phyloP scores from a whole-genome alignment of 2,113 vertebrate genomes.

The Centropristis striata region DNA sequence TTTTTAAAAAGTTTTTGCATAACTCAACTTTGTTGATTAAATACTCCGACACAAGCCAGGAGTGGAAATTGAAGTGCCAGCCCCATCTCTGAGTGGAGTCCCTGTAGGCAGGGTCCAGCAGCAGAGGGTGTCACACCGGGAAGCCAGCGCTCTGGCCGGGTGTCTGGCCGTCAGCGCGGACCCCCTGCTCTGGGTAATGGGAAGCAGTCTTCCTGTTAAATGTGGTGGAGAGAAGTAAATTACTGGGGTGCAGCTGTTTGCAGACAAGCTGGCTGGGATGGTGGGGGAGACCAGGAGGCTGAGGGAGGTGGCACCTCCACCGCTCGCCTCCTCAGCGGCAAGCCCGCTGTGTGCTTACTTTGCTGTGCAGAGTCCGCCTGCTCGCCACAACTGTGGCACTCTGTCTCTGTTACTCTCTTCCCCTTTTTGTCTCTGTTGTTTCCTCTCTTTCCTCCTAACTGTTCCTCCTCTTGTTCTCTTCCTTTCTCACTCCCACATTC shows the following conservation, averaged over 20 bases:
- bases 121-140: conserved; percentile 78
- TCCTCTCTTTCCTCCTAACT: conserved; percentile 24
- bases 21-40: conserved; percentile 6
- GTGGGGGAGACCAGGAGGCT: conserved; percentile 84
- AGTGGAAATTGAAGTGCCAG: conserved; percentile 36
- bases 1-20: background rate
- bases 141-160: conserved; percentile 72
- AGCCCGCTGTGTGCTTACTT: conserved; percentile 95
- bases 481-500: conserved; percentile 67
- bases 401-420: conserved; percentile 20
- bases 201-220: conserved; percentile 91
- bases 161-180: conserved; percentile 78
- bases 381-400: conserved; percentile 86
- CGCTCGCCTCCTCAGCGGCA: conserved; percentile 85
- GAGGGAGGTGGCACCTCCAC: conserved; percentile 87
- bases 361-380: conserved; percentile 93
- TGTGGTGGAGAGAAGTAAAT: conserved; percentile 97
- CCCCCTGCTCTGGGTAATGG: conserved; percentile 88
- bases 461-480: conserved; percentile 38
- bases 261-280: conserved; percentile 88
- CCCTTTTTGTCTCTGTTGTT: conserved; percentile 32
- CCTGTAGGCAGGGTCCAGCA: conserved; percentile 74
- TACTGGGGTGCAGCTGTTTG: conserved; percentile 92
- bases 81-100: conserved; percentile 32
- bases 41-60: conserved; percentile 12